phyloP scores from a whole-genome alignment of 2,113 vertebrate genomes.

The Lophura nycthemera region DNA sequence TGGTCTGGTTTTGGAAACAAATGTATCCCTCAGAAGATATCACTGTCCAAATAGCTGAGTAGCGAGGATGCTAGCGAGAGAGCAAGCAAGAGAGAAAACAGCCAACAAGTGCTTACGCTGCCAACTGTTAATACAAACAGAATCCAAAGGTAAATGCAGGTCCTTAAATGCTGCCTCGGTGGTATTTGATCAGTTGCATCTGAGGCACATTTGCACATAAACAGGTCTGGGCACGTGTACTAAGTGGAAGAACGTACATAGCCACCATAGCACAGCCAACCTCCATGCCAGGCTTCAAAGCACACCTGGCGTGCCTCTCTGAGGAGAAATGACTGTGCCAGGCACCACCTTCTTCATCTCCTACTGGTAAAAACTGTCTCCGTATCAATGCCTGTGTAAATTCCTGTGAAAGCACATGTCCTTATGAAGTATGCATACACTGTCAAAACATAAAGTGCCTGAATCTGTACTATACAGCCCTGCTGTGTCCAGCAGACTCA shows the following conservation, averaged over 20 bases:
- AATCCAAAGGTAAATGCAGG: not conserved
- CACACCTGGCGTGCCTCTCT: rapidly evolving
- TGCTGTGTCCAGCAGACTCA: not conserved
- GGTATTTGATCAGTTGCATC: rapidly evolving
- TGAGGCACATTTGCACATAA: rapidly evolving
- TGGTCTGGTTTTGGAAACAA: not conserved
- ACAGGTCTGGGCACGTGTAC: not conserved
- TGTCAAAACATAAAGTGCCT: not conserved
- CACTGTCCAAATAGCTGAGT: not conserved
- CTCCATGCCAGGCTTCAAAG: not conserved
- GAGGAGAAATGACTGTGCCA: rapidly evolving
- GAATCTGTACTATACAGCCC: not conserved
- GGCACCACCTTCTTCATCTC: not conserved
- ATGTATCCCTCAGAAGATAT: not conserved
- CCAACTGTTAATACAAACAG: not conserved
- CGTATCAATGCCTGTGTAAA: rapidly evolving
- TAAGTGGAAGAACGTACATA: not conserved
- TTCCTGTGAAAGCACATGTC: not conserved
- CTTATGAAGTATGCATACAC: rapidly evolving
- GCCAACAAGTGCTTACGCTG: rapidly evolving
- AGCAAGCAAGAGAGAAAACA: not conserved
- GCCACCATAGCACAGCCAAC: not conserved
- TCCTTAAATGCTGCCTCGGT: rapidly evolving
- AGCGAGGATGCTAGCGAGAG: not conserved
- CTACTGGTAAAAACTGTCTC: rapidly evolving